Base-by-base conservation (phyloP, 2,888 invertebrate species). In the Cerastis leucographa region DNA sequence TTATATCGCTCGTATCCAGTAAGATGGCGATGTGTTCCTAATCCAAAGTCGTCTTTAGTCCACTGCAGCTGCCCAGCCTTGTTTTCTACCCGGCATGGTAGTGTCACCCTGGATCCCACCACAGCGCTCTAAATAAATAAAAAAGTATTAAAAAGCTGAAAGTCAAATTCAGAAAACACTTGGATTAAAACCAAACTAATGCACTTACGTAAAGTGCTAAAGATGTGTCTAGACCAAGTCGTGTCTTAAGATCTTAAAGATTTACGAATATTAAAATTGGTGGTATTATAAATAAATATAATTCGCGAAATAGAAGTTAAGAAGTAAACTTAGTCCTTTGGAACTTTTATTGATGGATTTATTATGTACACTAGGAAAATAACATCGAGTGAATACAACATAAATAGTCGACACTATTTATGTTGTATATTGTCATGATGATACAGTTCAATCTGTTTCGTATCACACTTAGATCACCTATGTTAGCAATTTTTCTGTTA, bases 11-110 rank as follows among this genome's bases (percentile, higher is more conserved):
- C 99, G 94, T 98, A 99, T 54, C 99, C 99, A 80, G 98, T 98
- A 73, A 99, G 97, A 91, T 99, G 98, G 75, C 99, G 97, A 91
- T 99, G 98, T 0, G 98, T 98, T 2, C 99, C 99, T 59, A 99
- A 97, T 0, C 99, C 99, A 90, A 99, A 99, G 92, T 99, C 99
- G 91, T 99, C 99, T 92, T 99, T 99, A 51, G 99, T 99, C 99
- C 99, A 99, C 94, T 99, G 99, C 73, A 99, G 97, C 70, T 98
- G 98, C 0, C 99, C 99, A 70, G 97, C 97, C 93, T 99, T 98
- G 92, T 98, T 97, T 91, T 98, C 98, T 14, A 99, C 99, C 42
- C 98, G 97, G 94, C 99, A 99, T 0, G 99, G 99, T 61, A 99
- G 96, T 3, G 99, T 98, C 49, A 99, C 98, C 81, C 98, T 97